Evolutionary conservation across 2,797 vertebrate species (phyloP), one percentile per base, ranked within the genome.

Genomic region (Glyptemys insculpta): DNA sequence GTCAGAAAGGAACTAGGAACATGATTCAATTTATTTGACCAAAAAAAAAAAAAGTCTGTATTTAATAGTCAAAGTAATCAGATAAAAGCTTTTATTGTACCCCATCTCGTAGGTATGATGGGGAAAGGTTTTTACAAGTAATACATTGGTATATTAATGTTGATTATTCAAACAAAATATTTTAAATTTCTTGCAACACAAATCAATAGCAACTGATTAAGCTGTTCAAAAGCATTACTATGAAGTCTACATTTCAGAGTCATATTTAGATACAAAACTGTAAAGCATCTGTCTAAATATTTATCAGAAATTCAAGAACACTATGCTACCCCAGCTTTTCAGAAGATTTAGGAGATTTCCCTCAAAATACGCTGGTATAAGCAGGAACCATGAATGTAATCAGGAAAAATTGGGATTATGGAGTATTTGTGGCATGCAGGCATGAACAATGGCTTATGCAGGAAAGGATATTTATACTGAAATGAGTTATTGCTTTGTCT

Each of bases 321-420:
- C 88, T 49, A 6, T 82, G 96, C 19, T 84, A 19, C 15, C 74
- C 1, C 88, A 52, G 7, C 4, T 85, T 4, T 91, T 95, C 83
- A 6, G 49, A 80, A 94, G 34, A 86, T 81, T 92, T 88, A 65
- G 23, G 34, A 85, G 16, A 34, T 4, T 5, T 80, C 14, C 76
- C 23, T 92, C 54, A 56, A 91, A 95, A 91, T 92, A 92, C 25
- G 31, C 54, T n/a, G 83, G 2, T 74, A 12, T 52, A 94, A 83
- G 89, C 56, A 95, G 91, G 34, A 72, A 37, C 57, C 79, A 53
- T 79, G 2, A 90, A 15, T 92, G 3, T 25, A 92, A 18, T 49
- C 11, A 80, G 81, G 41, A 59, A 57, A 49, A 88, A 86, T 54
- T 94, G 90, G 52, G 16, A 92, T 91, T 94, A 78, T 80, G 74